Base-by-base conservation (phyloP, 2,113 vertebrate genomes). In the Hydrochoerus hydrochaeris region DNA sequence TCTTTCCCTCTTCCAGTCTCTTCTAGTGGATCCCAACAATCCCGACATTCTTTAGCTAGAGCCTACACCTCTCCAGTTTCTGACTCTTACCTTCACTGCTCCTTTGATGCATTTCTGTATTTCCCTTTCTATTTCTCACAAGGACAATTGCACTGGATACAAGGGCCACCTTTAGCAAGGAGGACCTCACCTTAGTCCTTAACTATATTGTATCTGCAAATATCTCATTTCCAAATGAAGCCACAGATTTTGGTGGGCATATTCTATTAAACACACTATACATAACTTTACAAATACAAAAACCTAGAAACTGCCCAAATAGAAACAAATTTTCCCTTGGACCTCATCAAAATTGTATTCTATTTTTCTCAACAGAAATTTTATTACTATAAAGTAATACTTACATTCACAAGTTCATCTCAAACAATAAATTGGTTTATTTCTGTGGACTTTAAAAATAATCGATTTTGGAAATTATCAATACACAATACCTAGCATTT, bases 331-430 rank as follows among this genome's bases (percentile, higher is more conserved):
- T 85, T 63, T 90, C 19, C 52, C 20, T 63, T 60, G 35, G 82
- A 60, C 2, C 16, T 81, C 11, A 88, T 69, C 41, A 49, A 77
- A 41, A 38, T 71, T n/a, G 95, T 71, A 88, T 58, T 90, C 3
- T 60, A 46, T 81, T 88, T 73, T 88, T 84, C 19, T 62, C 35
- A 86, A 86, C 46, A 7, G 54, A 95, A 78, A 71, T 84, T 46
- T 38, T 85, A 85, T 87, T 85, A 67, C 14, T 86, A 5, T 57
- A 90, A 96, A 84, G 85, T 60, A 75, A 49, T 84, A 87, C 65
- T 71, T 86, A 58, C 73, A 91, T 91, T 87, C 22, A 95, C 16
- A 95, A 90, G 62, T 17, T 41, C 11, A 84, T 32, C 20, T 84
- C 49, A 82, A 49, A 86, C 30, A 67, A 41, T 26, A 71, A 30